Evolutionary conservation across 1,140 invertebrate species (phyloP), one percentile per base, ranked within the genome.

Genomic region (Dendroctonus valens): DNA sequence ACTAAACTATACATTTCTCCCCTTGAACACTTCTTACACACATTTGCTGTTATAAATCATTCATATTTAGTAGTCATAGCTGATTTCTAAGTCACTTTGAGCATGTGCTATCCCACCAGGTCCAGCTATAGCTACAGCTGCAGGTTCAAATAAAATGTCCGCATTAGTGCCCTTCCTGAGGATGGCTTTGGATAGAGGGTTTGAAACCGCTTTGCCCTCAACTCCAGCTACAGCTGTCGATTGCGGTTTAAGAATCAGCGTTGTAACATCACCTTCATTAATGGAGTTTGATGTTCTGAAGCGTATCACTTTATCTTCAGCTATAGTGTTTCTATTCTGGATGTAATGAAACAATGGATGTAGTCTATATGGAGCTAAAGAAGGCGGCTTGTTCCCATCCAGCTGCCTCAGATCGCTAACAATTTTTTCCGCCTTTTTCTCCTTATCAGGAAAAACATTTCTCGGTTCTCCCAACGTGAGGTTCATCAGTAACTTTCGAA

Each of bases 81-180:
- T 61, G 50, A 79, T 76, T 68, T 79, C 77, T 38, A 83, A 75
- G 66, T 89, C 86, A 40, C 87, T 87, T 73, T 88, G 81, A 2
- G 88, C 87, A 69, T 88, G 85, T 0, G 88, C 88, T 54, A 85
- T 82, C 37, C 88, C 88, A 0, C 88, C 88, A 8, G 86, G 86
- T 3, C 88, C 88, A 7, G 81, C 88, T 5, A 89, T 81, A n/a
- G 88, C 88, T 0, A 86, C 81, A 3, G 87, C 86, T 65, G 82
- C 79, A 3, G 88, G 88, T 66, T 83, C 81, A 71, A 86, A 87
- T 44, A 84, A 75, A 14, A 89, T 82, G 54, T 84, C 80, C 11
- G 79, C 82, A 69, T 79, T 77, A 60, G 74, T 81, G 40, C 80
- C 83, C 71, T 81, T 74, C n/a, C 70, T 67, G 42, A 86, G 69